Conservation (phyloP, 2,797 vertebrate genomes). For the Cirrhinus mrigala region DNA sequence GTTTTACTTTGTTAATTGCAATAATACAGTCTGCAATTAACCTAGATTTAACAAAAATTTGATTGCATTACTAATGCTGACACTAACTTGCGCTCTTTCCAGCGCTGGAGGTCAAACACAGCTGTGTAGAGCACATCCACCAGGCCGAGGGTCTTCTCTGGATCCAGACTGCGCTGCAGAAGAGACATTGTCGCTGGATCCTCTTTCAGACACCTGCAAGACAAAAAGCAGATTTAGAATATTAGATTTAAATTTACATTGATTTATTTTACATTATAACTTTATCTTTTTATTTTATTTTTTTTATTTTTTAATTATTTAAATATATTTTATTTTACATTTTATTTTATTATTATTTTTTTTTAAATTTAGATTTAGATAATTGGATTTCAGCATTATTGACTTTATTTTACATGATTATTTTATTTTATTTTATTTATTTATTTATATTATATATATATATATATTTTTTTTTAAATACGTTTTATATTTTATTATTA, state of each 20-base stretch:
- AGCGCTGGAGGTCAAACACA: constrained; percentile 91
- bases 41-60: neutral
- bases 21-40: too few species aligned
- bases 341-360: neutral
- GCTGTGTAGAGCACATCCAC: constrained; percentile 97
- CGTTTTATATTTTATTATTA: too few species aligned
- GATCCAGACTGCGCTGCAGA: constrained; percentile 95
- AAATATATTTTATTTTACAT: neutral
- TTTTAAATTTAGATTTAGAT: too few species aligned
- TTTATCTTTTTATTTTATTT: neutral
- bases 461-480: too few species aligned
- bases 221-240: neutral
- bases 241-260: neutral
- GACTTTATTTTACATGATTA: too few species aligned
- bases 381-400: too few species aligned
- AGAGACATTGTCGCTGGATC: constrained; percentile 99
- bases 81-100: constrained; percentile 94
- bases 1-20: too few species aligned
- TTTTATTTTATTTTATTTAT: neutral
- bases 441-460: too few species aligned
- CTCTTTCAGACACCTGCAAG: constrained; percentile 95
- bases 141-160: constrained; percentile 94
- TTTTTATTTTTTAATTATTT: too few species aligned
- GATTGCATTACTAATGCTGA: neutral
- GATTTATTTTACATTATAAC: neutral